Evolutionary conservation across 2,113 vertebrate genomes (phyloP).

Genomic region (Oryzias woworae): DNA sequence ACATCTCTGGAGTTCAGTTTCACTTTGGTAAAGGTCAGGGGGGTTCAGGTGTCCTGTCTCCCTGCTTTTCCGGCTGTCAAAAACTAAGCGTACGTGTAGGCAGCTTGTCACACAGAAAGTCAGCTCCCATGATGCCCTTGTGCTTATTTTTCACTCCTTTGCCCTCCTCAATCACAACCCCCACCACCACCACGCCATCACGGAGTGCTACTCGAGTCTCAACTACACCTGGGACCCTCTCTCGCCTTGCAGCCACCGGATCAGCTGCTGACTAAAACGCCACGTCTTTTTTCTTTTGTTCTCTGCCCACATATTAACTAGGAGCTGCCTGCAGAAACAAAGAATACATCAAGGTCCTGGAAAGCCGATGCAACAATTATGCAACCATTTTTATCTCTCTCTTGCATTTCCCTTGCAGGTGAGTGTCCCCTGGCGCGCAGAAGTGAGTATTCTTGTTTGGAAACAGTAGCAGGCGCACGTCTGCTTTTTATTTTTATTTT

Average conservation of each 20-base stretch:
- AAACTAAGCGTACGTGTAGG: conserved; percentile 31
- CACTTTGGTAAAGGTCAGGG: conserved; percentile 38
- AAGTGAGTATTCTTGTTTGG: conserved; percentile 70
- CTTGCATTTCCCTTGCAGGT: conserved; percentile 57
- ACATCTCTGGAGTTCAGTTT: conserved; percentile 34
- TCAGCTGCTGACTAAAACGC: conserved; percentile 56
- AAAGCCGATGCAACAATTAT: conserved; percentile 61
- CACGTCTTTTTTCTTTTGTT: conserved; percentile 40
- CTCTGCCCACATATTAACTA: conserved; percentile 57
- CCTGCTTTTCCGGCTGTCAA: conserved; percentile 54
- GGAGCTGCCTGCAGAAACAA: conserved; percentile 46
- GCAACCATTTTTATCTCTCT: conserved; percentile 60
- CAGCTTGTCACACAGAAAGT: conserved; percentile 53
- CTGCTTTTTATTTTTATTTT: conserved; percentile 66
- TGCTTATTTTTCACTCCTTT: conserved; percentile 25
- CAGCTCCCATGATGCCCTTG: conserved; percentile 35
- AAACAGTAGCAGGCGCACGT: conserved; percentile 68
- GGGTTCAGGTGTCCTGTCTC: conserved; percentile 50
- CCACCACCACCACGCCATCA: conserved; percentile 4
- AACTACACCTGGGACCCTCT: conserved; percentile 66
- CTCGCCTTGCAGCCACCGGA: conserved; percentile 59
- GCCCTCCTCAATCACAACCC: conserved; percentile 38
- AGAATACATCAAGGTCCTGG: conserved; percentile 60
- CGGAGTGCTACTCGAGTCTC: conserved; percentile 62
- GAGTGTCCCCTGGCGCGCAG: conserved; percentile 58